These are phyloP conservation scores for zebrafish (Danio rerio) DNA, from an alignment of 2,113 vertebrate species.

Conservation along the genomic window DNA sequence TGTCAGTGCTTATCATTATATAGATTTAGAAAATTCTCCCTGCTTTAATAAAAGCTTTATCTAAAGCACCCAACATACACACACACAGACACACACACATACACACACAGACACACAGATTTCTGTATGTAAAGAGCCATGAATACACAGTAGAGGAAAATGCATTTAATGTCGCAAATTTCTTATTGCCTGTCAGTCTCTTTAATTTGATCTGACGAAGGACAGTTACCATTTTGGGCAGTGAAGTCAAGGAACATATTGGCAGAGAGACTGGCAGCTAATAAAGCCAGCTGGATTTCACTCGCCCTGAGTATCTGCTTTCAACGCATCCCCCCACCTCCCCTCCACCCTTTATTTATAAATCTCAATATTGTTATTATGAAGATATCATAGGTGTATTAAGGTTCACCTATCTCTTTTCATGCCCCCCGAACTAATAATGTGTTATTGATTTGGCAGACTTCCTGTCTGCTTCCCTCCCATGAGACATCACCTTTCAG, in stretches of 20 bases:
- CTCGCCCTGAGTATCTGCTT: conserved; percentile 54
- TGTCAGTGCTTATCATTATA: conserved; percentile 75
- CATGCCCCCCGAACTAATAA: conserved; percentile 75
- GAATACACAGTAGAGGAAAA: conserved; percentile 65
- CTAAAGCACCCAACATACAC: conserved; percentile 62
- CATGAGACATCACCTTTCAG: conserved; percentile 33
- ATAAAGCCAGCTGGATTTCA: conserved; percentile 78
- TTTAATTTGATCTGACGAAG: conserved; percentile 80
- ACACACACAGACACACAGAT: conserved; percentile 48
- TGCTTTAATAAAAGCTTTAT: conserved; percentile 78
- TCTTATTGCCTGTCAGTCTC: conserved; percentile 84
- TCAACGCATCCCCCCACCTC: conserved; percentile 35
- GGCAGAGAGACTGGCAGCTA: conserved; percentile 81
- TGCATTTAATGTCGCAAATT: conserved; percentile 78
- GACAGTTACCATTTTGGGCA: conserved; percentile 81
- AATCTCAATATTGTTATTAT: conserved; percentile 80
- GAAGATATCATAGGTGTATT: conserved; percentile 78
- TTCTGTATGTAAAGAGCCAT: conserved; percentile 72
- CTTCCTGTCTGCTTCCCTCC: conserved; percentile 36
- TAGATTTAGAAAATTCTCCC: conserved; percentile 54
- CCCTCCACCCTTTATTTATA: conserved; percentile 71
- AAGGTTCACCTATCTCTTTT: conserved; percentile 74
- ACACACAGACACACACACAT: background rate
- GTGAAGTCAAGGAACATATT: conserved; percentile 79
- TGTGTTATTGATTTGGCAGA: conserved; percentile 75